A percentile compares a stretch with the other conserved stretches of the same genome.
Evolutionary conservation across 2,113 vertebrate species (phyloP).

Genomic region (Rhabdomys dilectus): DNA sequence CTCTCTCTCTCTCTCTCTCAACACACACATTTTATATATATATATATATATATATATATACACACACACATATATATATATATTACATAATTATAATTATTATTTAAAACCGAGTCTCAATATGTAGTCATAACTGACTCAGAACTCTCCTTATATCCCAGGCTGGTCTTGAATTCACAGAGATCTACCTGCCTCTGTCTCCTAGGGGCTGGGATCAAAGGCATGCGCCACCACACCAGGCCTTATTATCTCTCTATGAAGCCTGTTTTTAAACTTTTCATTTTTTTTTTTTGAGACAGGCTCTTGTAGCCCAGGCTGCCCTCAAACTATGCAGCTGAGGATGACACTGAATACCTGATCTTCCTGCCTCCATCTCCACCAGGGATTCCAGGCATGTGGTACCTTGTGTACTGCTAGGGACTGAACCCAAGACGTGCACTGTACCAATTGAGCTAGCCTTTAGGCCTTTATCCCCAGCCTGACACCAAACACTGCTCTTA

Average conservation of each 20-base stretch:
- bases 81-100: too few species aligned
- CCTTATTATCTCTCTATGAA: background rate
- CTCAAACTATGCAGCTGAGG: background rate
- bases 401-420: background rate
- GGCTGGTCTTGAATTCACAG: background rate
- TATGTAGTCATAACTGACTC: background rate
- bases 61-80: too few species aligned
- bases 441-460: background rate
- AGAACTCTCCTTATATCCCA: background rate
- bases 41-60: too few species aligned
- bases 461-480: background rate
- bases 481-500: background rate
- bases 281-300: background rate
- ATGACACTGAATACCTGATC: background rate
- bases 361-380: background rate
- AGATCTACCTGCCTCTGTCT: background rate
- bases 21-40: too few species aligned
- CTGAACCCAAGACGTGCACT: background rate
- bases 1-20: background rate
- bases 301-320: background rate
- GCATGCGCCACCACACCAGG: accelerated
- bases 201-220: background rate
- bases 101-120: background rate
- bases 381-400: background rate
- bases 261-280: background rate